Evolutionary conservation across 2,113 vertebrate species (phyloP).

Genomic region (Pseudolaguvia tuberculata): DNA sequence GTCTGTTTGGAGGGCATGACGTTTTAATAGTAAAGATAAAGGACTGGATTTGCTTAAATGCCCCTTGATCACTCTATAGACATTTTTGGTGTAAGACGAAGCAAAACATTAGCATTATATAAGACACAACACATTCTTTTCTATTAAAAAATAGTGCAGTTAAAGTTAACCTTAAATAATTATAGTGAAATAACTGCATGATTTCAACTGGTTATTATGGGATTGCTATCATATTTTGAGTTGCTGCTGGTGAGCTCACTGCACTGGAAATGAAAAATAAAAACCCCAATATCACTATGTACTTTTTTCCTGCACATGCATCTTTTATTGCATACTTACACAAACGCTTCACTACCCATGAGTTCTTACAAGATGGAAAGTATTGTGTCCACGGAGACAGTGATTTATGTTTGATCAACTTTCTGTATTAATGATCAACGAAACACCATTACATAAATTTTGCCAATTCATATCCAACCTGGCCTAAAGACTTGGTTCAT

Average conservation of each 20-base stretch:
- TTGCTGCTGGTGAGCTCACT: slow-evolving; percentile 5
- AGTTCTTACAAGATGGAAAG: slow-evolving; percentile 47
- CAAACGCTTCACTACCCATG: slow-evolving; percentile 43
- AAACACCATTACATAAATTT: slow-evolving; percentile 40
- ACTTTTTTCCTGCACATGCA: slow-evolving; percentile 47
- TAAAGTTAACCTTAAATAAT: not conserved
- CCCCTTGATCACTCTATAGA: not conserved
- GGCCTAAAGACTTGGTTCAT: slow-evolving; percentile 46
- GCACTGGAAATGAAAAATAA: not conserved
- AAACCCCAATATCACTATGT: slow-evolving; percentile 4
- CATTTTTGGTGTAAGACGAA: not conserved
- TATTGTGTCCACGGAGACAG: slow-evolving; percentile 29
- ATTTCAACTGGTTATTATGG: not conserved
- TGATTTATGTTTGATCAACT: slow-evolving; percentile 44
- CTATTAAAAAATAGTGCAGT: not conserved
- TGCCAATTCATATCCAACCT: slow-evolving; percentile 41
- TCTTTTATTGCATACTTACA: slow-evolving; percentile 50
- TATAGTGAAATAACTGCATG: not conserved
- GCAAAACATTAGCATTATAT: not conserved
- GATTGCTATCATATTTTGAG: not conserved
- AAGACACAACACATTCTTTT: not conserved
- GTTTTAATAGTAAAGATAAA: not conserved
- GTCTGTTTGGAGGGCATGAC: not conserved
- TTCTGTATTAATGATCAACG: slow-evolving; percentile 46
- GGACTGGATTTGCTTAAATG: not conserved